Evolutionary conservation across 2,888 invertebrate genomes (phyloP).

Genomic region (Steinernema scapterisci): DNA sequence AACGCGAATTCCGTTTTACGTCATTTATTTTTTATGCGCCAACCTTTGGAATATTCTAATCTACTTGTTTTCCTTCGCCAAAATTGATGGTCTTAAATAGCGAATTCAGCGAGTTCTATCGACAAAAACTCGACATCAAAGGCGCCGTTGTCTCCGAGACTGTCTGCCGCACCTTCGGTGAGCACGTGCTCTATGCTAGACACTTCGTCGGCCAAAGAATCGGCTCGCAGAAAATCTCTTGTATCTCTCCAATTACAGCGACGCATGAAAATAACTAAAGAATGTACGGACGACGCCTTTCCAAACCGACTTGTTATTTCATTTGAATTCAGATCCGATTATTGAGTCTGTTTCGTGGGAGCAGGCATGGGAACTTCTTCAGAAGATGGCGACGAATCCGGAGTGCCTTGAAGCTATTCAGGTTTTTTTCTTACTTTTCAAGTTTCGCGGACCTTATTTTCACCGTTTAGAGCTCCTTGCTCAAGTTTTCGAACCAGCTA

Average conservation of each 20-base stretch:
- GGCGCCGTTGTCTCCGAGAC: constrained; percentile 64
- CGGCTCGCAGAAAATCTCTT: constrained; percentile 59
- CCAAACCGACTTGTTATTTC: neutral
- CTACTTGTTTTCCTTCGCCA: neutral
- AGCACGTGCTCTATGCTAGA: constrained; percentile 64
- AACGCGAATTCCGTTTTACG: too few relatives aligned
- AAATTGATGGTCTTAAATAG: neutral
- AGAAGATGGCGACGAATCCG: constrained; percentile 72
- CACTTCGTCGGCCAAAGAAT: constrained; percentile 53
- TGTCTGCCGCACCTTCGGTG: constrained; percentile 65
- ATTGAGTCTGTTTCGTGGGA: constrained; percentile 68
- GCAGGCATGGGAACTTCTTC: constrained; percentile 71
- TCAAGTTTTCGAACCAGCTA: constrained; percentile 56
- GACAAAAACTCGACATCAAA: constrained; percentile 44
- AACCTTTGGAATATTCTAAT: too few relatives aligned
- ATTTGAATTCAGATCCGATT: constrained; percentile 46
- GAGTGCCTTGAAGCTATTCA: constrained; percentile 73
- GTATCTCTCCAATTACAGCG: constrained; percentile 64
- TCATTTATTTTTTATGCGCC: too few relatives aligned
- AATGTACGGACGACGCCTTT: constrained; percentile 39
- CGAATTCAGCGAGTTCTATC: neutral
- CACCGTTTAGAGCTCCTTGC: constrained; percentile 48
- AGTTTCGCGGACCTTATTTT: constrained; percentile 49
- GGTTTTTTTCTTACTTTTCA: constrained; percentile 68
- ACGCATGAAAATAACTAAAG: constrained; percentile 54